Base-by-base conservation (phyloP, 30 jellyfish, hydroid and myxozoan genomes). In the Pseudorhiza aurosa region DNA sequence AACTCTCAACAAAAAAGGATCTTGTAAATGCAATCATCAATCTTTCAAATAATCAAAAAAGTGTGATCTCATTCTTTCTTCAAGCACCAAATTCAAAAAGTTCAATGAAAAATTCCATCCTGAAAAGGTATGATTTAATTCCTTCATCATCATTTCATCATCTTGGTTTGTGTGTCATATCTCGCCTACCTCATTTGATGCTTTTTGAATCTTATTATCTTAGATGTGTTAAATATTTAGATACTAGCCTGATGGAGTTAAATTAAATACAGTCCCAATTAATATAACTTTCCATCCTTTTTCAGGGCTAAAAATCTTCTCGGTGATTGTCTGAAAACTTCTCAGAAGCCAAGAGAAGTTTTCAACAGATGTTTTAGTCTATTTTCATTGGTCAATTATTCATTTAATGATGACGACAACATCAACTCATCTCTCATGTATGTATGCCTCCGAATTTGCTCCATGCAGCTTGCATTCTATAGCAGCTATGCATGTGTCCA, bases 281-380 rank as follows among this genome's bases (percentile, higher is more conserved):
- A 5, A 39, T 5, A 39, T 39, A 12, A 39, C 10, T 5, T 5
- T 39, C 50, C 10, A 39, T 58, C 40, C 18, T 53, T 9, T 58
- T 42, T 22, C 30, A 90, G 97, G 49, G 93, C 95, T 10, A 82
- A 73, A 42, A 24, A 62, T 10, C 28, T 32, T 25, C 82, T 83
- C 33, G 96, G 96, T 28, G 78, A 75, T 32, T 90, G 94, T 47
- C 90, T 90, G 56, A 82, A 65, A 57, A 42, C 75, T 3, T 51
- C 93, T 1, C 75, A 36, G 7, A 74, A 11, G 29, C 72, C 85
- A 24, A 58, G 87, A n/a, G 85, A 80, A 14, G 51, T 90, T 4
- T 90, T 74, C 65, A 21, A 65, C 35, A 37, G 97, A 68, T 58
- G 79, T 44, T 90, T 82, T 39, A 68, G 88, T 19, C 42, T 82